Percentiles rank a stretch among this genome's conserved stretches.
Evolutionary conservation across 2,797 vertebrate species (phyloP).

Genomic region (Pelochelys cantorii): DNA sequence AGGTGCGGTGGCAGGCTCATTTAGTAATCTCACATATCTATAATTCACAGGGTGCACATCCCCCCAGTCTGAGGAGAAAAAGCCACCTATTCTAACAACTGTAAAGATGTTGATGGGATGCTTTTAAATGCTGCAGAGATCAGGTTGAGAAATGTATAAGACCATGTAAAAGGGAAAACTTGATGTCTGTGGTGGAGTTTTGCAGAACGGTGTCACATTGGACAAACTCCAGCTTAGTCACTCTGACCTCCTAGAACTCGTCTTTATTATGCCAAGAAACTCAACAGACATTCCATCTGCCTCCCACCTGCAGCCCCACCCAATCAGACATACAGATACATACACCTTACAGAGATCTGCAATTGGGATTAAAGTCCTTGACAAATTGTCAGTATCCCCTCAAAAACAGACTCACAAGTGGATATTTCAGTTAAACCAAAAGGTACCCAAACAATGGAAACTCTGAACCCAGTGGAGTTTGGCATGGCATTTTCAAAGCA

Average conservation of each 20-base stretch:
- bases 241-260: neutral
- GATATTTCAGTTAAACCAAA: neutral
- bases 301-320: neutral
- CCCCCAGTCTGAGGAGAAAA: neutral
- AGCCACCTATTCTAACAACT: neutral
- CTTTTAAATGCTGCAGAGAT: neutral
- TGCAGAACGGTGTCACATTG: neutral
- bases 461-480: neutral
- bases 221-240: neutral
- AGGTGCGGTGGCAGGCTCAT: neutral
- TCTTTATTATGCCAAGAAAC: neutral
- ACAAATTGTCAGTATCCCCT: neutral
- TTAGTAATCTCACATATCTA: slow-evolving; percentile 3
- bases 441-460: neutral
- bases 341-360: neutral
- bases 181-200: neutral
- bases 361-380: neutral
- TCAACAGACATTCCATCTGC: neutral
- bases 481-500: neutral
- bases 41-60: neutral
- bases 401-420: neutral
- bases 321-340: neutral
- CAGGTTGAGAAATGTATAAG: slow-evolving; percentile 16
- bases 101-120: neutral
- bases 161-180: slow-evolving; percentile 5